phyloP scores from a whole-genome alignment of 2,113 vertebrate genomes.

The Candoia aspera region DNA sequence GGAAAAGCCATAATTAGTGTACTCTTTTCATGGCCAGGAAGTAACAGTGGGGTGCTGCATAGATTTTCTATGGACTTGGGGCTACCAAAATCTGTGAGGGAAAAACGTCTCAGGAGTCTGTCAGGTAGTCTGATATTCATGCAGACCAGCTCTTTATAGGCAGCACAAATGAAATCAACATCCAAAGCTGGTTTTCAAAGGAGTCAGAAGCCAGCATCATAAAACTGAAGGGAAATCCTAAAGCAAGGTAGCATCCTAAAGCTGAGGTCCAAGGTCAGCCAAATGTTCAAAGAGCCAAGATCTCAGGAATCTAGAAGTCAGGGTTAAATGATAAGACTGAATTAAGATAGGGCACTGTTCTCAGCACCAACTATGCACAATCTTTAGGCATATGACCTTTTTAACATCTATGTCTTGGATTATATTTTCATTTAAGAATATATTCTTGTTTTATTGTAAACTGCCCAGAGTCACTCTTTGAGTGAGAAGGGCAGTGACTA shows the following conservation, averaged over 20 bases:
- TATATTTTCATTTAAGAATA: too few species aligned
- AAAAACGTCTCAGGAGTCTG: not conserved
- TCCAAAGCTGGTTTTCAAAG: not conserved
- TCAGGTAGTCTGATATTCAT: not conserved
- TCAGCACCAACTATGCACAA: not conserved
- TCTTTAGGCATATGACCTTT: not conserved
- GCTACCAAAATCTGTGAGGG: not conserved
- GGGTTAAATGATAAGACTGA: not conserved
- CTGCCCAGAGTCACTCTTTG: too few species aligned
- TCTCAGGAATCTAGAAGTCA: not conserved
- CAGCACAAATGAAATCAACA: not conserved
- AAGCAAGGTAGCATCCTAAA: not conserved
- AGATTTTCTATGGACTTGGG: not conserved
- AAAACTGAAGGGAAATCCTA: not conserved
- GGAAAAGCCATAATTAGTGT: not conserved
- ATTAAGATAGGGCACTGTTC: not conserved
- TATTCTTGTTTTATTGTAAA: too few species aligned
- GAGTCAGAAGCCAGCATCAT: not conserved
- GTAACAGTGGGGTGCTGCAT: not conserved
- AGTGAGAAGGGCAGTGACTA: too few species aligned
- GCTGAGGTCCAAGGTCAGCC: not conserved
- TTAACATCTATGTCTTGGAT: too few species aligned
- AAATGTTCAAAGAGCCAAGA: not conserved
- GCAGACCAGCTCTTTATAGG: not conserved
- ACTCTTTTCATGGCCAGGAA: not conserved